Percentiles rank a stretch among this genome's conserved stretches.
Conservation (phyloP, 2,888 invertebrate species). For the Drosophila ustulata region DNA sequence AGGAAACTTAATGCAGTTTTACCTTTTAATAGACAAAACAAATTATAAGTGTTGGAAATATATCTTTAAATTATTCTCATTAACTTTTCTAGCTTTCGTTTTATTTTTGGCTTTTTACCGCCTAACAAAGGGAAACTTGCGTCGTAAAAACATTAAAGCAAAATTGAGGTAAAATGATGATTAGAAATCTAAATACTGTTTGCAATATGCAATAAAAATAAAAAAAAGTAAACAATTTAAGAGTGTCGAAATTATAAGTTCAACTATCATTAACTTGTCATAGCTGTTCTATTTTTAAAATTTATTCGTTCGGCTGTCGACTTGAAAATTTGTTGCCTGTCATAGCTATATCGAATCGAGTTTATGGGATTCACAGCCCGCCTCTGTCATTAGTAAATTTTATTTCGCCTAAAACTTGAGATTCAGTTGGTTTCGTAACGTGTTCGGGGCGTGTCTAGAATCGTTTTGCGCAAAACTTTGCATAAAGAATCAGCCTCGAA, state of each 20-base stretch:
- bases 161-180: neutral
- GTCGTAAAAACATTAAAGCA: neutral
- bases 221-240: neutral
- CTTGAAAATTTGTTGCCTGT: neutral
- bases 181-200: neutral
- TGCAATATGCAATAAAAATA: neutral
- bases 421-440: conserved; percentile 17
- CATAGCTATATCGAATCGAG: neutral
- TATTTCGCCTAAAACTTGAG: conserved; percentile 21
- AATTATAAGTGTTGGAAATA: no score
- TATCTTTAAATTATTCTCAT: neutral
- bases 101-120: neutral
- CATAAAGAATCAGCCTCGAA: conserved; percentile 9
- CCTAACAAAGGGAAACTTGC: neutral
- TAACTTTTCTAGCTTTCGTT: neutral
- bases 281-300: neutral
- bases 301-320: neutral
- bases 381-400: conserved; percentile 8
- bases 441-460: conserved; percentile 27
- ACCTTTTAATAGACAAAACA: neutral
- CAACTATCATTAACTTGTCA: neutral
- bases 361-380: neutral
- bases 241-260: neutral
- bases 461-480: conserved; percentile 17
- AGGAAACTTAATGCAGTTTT: neutral